Evolutionary conservation across 2,113 vertebrate genomes (phyloP), one percentile per base, ranked within the genome.

Genomic region (Pachypanchax playfairii): DNA sequence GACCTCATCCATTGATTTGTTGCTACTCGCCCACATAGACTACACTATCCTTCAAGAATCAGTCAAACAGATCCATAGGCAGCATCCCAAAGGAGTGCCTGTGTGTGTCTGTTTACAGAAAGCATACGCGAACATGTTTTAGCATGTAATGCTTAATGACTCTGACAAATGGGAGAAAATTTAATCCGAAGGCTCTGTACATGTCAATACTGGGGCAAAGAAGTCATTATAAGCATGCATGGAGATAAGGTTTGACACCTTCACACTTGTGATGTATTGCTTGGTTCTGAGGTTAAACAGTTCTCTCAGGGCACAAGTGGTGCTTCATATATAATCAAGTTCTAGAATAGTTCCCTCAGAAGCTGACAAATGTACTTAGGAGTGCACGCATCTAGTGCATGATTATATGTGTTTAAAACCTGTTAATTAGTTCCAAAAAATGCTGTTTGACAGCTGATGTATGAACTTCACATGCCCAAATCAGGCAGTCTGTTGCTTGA

Each of bases 1-100:
- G 67, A 87, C 79, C 67, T 75, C 56, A 68, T 25, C 59, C 68
- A 89, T 88, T 85, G 89, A 91, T 89, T 88, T 87, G 83, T 87
- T 90, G 74, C 78, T 85, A 66, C 77, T 77, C 21, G 22, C 73
- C 84, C 79, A 83, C 66, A 74, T 65, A 55, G 63, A 81, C 80
- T 79, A 70, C 57, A 78, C 63, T 56, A 46, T 64, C 62, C 65
- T 61, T 65, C 52, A n/a, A 77, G 70, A 65, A 70, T 53, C 53
- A 64, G 66, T 83, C 80, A 77, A 83, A 83, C 83, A 75, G 76
- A 89, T 87, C 84, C 62, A 88, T 87, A 85, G 65, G 66, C 75
- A 58, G 66, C 62, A 17, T 75, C 86, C 74, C 78, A 20, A 21
- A 80, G 86, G 81, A 79, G 20, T 25, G 18, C 31, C 53, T 51